These are phyloP conservation scores for Oophaga pumilio DNA, from an alignment of 2,113 vertebrate species.

Conservation along the genomic window DNA sequence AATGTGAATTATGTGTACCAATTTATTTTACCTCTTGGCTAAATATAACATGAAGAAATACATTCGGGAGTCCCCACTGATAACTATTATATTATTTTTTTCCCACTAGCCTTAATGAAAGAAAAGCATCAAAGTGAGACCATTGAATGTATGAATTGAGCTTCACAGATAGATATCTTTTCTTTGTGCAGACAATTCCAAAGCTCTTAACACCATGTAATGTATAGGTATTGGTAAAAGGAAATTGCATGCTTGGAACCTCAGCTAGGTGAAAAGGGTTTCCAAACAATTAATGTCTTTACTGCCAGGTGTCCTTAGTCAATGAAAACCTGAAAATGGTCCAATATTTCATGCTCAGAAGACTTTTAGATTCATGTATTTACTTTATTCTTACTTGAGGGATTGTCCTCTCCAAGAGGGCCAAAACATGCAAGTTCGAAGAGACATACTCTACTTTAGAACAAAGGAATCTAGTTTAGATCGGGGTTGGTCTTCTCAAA, in stretches of 20 bases:
- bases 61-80: conserved; percentile 8
- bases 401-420: no score
- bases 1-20: not conserved
- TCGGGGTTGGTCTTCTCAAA: no score
- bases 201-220: not conserved
- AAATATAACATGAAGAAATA: conserved; percentile 26
- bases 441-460: no score
- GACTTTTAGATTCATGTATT: no score
- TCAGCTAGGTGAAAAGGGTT: not conserved
- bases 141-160: conserved; percentile 19
- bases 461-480: no score
- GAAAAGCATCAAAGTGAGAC: conserved; percentile 18
- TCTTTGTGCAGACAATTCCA: not conserved
- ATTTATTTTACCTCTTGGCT: conserved; percentile 28
- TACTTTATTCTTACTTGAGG: no score
- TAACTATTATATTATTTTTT: conserved; percentile 17
- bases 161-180: conserved; percentile 4
- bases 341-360: not conserved
- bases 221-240: not conserved
- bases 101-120: not conserved
- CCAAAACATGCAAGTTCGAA: no score
- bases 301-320: not conserved
- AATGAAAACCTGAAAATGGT: not conserved
- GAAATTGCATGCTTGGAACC: not conserved
- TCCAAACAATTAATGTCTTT: not conserved